These are phyloP conservation scores for Sisyra nigra DNA, from an alignment of 2,888 invertebrate species.

Conservation along the genomic window DNA sequence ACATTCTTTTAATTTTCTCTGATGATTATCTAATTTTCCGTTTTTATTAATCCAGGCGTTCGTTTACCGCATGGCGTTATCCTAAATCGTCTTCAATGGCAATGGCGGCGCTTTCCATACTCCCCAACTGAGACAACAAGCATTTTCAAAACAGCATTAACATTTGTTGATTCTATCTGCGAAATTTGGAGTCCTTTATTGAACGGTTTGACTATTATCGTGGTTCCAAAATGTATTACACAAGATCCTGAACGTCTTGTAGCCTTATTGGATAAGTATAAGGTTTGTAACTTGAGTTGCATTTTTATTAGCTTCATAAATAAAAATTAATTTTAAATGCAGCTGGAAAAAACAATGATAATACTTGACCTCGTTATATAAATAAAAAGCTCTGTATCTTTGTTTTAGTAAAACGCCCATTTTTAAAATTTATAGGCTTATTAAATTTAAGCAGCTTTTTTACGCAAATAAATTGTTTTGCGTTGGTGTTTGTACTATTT, in stretches of 20 bases:
- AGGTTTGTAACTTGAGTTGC: slow-evolving; percentile 28
- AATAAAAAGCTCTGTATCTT: too few relatives aligned
- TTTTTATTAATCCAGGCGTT: slow-evolving; percentile 39
- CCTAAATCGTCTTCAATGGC: slow-evolving; percentile 75
- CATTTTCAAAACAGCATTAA: slow-evolving; percentile 80
- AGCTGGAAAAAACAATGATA: too few relatives aligned
- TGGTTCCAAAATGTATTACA: slow-evolving; percentile 56
- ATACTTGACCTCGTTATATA: too few relatives aligned
- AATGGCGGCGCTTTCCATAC: slow-evolving; percentile 70
- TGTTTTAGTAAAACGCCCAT: too few relatives aligned
- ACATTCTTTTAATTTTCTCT: too few relatives aligned
- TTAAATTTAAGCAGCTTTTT: too few relatives aligned
- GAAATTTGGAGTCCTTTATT: slow-evolving; percentile 80
- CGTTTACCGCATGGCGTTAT: slow-evolving; percentile 60
- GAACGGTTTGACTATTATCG: slow-evolving; percentile 50
- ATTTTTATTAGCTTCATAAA: too few relatives aligned
- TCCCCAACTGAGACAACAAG: slow-evolving; percentile 46
- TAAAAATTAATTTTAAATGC: too few relatives aligned
- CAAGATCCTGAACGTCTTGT: slow-evolving; percentile 66
- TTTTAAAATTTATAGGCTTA: too few relatives aligned
- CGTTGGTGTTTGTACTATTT: too few relatives aligned
- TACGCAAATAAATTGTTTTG: too few relatives aligned
- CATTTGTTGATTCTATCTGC: slow-evolving; percentile 78
- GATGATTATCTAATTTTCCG: neutral
- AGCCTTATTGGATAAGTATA: slow-evolving; percentile 46